Evolutionary conservation across 2,113 vertebrate genomes (phyloP).

Genomic region (Oryzias curvinotus): DNA sequence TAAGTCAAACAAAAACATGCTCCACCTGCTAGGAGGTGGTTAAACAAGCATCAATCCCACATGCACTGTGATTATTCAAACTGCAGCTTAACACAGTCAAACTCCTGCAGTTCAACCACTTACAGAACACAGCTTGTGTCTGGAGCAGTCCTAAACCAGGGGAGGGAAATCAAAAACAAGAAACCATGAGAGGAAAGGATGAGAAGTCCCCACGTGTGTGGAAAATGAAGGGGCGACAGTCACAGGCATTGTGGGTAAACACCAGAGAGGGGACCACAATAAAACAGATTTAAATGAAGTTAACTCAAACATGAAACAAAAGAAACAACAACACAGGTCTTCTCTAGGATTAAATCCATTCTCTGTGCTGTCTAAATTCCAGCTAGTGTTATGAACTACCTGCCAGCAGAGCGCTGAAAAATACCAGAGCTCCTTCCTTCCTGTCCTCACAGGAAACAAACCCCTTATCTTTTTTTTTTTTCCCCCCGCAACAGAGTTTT

Average conservation of each 20-base stretch:
- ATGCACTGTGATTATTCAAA: slow-evolving; percentile 39
- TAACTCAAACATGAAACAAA: slow-evolving; percentile 9
- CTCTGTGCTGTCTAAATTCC: slow-evolving; percentile 20
- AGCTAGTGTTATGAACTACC: slow-evolving; percentile 20
- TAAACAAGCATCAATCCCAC: slow-evolving; percentile 17
- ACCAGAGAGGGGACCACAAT: neutral
- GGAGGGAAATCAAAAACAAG: slow-evolving; percentile 24
- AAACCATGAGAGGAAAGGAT: slow-evolving; percentile 1
- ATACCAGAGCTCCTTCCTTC: slow-evolving; percentile 62
- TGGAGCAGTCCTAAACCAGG: slow-evolving; percentile 62
- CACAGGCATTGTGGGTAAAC: slow-evolving; percentile 21
- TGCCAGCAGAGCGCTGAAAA: slow-evolving; percentile 40
- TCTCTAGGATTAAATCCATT: slow-evolving; percentile 18
- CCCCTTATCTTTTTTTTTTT: slow-evolving; percentile 42
- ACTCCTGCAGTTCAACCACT: slow-evolving; percentile 59
- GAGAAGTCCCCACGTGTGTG: slow-evolving; percentile 18
- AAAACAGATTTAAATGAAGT: slow-evolving; percentile 14
- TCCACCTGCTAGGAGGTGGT: neutral
- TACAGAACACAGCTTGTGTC: slow-evolving; percentile 75
- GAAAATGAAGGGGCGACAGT: slow-evolving; percentile 28
- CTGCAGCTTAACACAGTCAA: slow-evolving; percentile 1
- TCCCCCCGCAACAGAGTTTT: slow-evolving; percentile 21
- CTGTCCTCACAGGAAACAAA: slow-evolving; percentile 56
- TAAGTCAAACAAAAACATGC: neutral
- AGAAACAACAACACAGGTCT: slow-evolving; percentile 22